These are phyloP conservation scores for Notocelia uddmanniana DNA, from an alignment of 2,888 invertebrate genomes.

Conservation along the genomic window DNA sequence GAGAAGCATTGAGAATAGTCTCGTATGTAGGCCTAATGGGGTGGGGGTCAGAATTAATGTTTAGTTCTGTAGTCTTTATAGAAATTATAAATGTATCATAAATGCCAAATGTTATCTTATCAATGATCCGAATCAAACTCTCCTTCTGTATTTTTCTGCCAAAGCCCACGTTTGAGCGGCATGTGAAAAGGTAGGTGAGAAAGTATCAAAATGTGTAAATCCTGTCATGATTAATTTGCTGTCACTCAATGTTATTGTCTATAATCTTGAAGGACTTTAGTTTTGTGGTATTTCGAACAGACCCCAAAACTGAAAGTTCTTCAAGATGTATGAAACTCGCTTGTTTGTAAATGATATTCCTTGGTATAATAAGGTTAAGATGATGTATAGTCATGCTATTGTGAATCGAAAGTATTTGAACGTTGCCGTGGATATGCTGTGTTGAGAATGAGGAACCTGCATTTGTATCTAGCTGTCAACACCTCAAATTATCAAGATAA, in stretches of 20 bases:
- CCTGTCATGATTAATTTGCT: constrained; percentile 37
- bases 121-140: constrained; percentile 16
- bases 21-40: too few relatives aligned
- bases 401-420: constrained; percentile 10
- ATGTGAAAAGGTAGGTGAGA: constrained; percentile 39
- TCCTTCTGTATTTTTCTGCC: constrained; percentile 34
- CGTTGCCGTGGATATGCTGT: background rate
- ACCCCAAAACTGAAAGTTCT: too few relatives aligned
- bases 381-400: background rate
- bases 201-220: constrained; percentile 9
- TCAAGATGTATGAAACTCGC: too few relatives aligned
- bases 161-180: constrained; percentile 30
- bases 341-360: constrained; percentile 42
- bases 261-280: constrained; percentile 21
- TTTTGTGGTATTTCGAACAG: constrained; percentile 25
- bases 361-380: constrained; percentile 31
- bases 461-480: too few relatives aligned
- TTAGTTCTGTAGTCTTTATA: background rate
- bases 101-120: background rate
- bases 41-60: background rate
- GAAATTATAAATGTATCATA: background rate
- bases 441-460: too few relatives aligned
- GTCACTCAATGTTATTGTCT: constrained; percentile 29
- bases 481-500: too few relatives aligned
- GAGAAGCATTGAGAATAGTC: too few relatives aligned